These are phyloP conservation scores for Melanogrammus aeglefinus DNA, from an alignment of 2,797 vertebrate genomes.

Conservation along the genomic window DNA sequence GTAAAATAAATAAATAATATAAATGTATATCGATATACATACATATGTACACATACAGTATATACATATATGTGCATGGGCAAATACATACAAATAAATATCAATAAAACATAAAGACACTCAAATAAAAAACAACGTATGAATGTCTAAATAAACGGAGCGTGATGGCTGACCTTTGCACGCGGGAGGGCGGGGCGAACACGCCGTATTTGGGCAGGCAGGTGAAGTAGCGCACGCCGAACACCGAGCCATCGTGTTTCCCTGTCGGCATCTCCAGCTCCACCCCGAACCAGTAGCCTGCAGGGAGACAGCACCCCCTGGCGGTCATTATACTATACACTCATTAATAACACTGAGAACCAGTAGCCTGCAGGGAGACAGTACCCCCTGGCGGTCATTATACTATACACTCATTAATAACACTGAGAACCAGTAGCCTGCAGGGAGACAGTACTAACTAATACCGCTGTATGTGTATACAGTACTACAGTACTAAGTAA, in stretches of 20 bases:
- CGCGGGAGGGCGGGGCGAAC: conserved; percentile 89
- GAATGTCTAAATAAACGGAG: not conserved
- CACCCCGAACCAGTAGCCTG: conserved; percentile 91
- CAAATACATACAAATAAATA: not conserved
- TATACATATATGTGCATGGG: too few species aligned
- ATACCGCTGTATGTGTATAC: not conserved
- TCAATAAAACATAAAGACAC: not conserved
- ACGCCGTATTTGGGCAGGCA: conserved; percentile 88
- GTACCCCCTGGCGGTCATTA: not conserved
- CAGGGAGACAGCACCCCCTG: not conserved
- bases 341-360: conserved; percentile 77
- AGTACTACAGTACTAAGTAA: too few species aligned
- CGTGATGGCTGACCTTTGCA: conserved; percentile 78
- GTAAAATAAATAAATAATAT: too few species aligned
- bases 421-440: conserved; percentile 90
- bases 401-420: not conserved
- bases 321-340: not conserved
- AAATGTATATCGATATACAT: too few species aligned
- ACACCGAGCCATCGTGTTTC: conserved; percentile 91
- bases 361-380: conserved; percentile 77
- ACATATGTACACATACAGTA: too few species aligned
- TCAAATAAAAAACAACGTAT: not conserved
- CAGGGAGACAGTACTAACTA: not conserved
- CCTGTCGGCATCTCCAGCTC: conserved; percentile 87
- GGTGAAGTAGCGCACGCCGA: conserved; percentile 89